phyloP scores from a whole-genome alignment of 2,797 vertebrate species.

The Notoglanidium macrostoma region DNA sequence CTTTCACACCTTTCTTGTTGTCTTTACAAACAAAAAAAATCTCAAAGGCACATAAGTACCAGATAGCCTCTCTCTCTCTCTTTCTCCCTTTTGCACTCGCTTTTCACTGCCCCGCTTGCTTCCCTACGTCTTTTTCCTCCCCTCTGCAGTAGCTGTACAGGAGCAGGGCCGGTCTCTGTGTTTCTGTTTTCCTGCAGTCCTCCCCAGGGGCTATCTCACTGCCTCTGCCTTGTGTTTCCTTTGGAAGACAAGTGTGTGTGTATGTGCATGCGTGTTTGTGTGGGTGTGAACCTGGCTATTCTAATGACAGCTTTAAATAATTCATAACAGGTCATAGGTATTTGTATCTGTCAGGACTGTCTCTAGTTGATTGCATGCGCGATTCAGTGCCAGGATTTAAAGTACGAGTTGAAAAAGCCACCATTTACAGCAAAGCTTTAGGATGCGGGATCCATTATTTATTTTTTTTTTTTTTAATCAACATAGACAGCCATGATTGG shows the following conservation, averaged over 20 bases:
- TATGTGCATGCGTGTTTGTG: neutral
- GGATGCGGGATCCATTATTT: neutral
- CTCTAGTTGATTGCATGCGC: constrained; percentile 30
- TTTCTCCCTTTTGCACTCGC: neutral
- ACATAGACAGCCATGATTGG: neutral
- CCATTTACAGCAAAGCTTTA: neutral
- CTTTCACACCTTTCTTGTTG: constrained; percentile 1
- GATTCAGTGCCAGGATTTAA: neutral
- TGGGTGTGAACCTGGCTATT: constrained; percentile 14
- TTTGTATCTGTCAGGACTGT: constrained; percentile 51
- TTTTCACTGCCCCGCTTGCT: neutral
- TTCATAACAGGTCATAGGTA: constrained; percentile 46
- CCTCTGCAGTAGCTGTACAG: constrained; percentile 27
- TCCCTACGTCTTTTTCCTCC: neutral
- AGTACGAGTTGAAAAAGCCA: neutral
- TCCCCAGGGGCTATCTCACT: constrained; percentile 21
- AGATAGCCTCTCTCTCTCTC: neutral
- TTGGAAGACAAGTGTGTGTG: constrained; percentile 29
- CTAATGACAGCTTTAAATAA: constrained; percentile 48
- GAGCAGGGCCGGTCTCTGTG: neutral
- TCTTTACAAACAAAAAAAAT: constrained; percentile 24
- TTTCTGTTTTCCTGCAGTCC: constrained; percentile 37
- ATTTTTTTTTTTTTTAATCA: neutral
- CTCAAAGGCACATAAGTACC: neutral
- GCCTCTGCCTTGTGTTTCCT: constrained; percentile 31